A percentile compares a stretch with the other conserved stretches of the same genome.
Conservation (phyloP, 1,140 invertebrate genomes). For the Micrasema longulum region DNA sequence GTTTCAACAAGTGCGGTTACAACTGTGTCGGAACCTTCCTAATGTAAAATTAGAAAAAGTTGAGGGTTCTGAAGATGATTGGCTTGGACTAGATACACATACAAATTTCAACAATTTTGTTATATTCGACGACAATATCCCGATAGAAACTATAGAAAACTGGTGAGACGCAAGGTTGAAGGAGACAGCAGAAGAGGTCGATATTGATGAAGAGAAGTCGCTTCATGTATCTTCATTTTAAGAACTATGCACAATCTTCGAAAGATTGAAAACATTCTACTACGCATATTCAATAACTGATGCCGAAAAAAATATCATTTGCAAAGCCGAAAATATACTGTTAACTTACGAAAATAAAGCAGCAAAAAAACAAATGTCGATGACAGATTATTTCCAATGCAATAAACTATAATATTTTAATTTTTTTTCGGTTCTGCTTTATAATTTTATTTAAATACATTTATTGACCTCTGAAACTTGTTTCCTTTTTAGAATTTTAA, state of each 20-base stretch:
- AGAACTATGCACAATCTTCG: conserved; percentile 22
- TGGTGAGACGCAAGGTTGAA: conserved; percentile 31
- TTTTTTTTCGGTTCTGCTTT: conserved; percentile 6
- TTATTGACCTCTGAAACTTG: conserved; percentile 14
- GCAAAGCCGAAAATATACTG: no score
- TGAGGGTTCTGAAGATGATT: conserved; percentile 32
- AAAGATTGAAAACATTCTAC: conserved; percentile 28
- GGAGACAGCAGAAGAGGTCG: conserved; percentile 28
- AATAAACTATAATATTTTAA: conserved; percentile 11
- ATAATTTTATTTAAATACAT: conserved; percentile 26
- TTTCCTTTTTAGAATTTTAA: conserved; percentile 19
- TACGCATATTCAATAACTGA: conserved; percentile 23
- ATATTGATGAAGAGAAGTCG: conserved; percentile 31
- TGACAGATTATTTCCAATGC: conserved; percentile 17
- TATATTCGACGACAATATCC: conserved; percentile 24
- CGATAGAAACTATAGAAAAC: conserved; percentile 30
- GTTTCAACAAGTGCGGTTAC: conserved; percentile 12
- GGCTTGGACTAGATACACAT: conserved; percentile 16
- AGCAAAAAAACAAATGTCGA: no score
- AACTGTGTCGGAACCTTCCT: conserved; percentile 13
- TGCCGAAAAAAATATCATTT: conserved; percentile 8
- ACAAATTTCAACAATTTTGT: conserved; percentile 22
- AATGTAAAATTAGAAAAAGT: conserved; percentile 17
- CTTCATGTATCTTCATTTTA: conserved; percentile 25
- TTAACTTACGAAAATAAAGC: no score